Evolutionary conservation across 2,113 vertebrate species (phyloP), one percentile per base, ranked within the genome.

Genomic region (Bubalus kerabau): DNA sequence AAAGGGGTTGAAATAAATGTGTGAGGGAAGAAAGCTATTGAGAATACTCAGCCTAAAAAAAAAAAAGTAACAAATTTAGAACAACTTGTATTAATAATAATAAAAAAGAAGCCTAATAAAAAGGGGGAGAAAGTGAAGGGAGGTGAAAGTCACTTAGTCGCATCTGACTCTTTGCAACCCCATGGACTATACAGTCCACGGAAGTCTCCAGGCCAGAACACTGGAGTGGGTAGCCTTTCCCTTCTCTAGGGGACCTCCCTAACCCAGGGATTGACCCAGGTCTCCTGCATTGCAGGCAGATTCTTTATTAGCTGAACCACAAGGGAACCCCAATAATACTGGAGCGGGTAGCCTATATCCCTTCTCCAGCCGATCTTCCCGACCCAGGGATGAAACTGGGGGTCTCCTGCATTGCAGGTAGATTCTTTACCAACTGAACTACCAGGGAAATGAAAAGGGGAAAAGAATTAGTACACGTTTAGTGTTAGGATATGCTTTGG

Each of bases 61-160:
- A 40, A 71, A 40, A 48, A 36, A 36, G 11, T 43, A 96, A 12
- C 76, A 14, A 82, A 59, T 28, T 85, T 76, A 91, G 62, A 97
- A 95, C 90, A 93, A 90, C 81, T 9, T 82, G 3, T 95, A 60
- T 54, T 86, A 89, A 96, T 80, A 67, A 82, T 76, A 43, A 7
- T 76, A 24, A 96, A 2, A 97, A 98, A 98, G 98, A 98, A 98
- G 97, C 96, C 97, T 91, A 92, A 95, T 57, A 64, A 94, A 93
- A 90, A 60, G 59, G 56, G 85, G 46, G 86, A 71, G 67, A 36
- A 71, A 40, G 5, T 40, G 67, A 71, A 74, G 36, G n/a, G 67
- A 74, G 10, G 10, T 40, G 36, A 74, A 40, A 74, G 67, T 74
- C 10, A 71, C n/a, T 71, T 71, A 6, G n/a, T 40, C n/a, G 3